Evolutionary conservation across 2,888 invertebrate genomes (phyloP), one percentile per base, ranked within the genome.

Genomic region (Micropterix aruncella): DNA sequence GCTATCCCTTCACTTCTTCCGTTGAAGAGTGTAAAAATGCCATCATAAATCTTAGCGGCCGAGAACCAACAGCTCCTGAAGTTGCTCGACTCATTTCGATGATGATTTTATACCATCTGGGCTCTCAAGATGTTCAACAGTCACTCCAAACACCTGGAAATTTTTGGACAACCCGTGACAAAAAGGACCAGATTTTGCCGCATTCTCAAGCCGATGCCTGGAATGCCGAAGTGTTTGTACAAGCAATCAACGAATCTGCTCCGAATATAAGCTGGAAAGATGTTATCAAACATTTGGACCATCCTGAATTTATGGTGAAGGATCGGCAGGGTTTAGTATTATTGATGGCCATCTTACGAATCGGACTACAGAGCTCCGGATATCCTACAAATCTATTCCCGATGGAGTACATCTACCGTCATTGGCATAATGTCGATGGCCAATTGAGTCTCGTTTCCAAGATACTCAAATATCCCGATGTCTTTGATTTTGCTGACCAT

Each of bases 181-280:
- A 75, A 51, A 76, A 79, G 48, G 76, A 77, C 38, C 53, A 60
- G 1, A 59, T 59, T 3, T 57, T 70, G 40, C 63, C 60, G 46
- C 57, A 58, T 42, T 60, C 63, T 42, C 44, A 53, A 56, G 56
- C 74, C 63, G 60, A 78, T 59, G 75, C 85, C 2, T 97, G 96
- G 96, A 94, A 94, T 61, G 80, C 91, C 9, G 95, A 96, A 58
- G 79, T 92, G 44, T 94, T 96, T 59, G 85, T 94, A 37, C 88
- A 90, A 60, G 83, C 89, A n/a, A 66, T 94, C 18, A 90, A 91
- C 61, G 94, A 95, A 60, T 69, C 90, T 51, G 85, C 86, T 51
- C 82, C 90, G 2, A 85, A 80, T 56, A 65, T 96, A 47, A 83
- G 84, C 54, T 96, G 96, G 95, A 86, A 85, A 57, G 94, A 93